These are phyloP conservation scores for Cephalopterus ornatus DNA, from an alignment of 2,113 vertebrate species.

Conservation along the genomic window DNA sequence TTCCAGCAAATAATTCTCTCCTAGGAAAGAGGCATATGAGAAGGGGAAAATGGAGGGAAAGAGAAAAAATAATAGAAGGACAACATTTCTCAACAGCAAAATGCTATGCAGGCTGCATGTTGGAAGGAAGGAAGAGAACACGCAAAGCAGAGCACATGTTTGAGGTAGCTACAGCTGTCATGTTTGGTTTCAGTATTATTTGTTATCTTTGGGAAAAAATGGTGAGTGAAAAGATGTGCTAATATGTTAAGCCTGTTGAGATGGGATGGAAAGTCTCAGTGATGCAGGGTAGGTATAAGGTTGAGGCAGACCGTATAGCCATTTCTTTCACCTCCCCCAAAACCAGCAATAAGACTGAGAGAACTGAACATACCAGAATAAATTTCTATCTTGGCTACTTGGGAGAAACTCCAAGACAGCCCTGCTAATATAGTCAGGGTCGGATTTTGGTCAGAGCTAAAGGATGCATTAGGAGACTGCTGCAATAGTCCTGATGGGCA, in stretches of 20 bases:
- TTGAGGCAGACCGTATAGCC: background rate
- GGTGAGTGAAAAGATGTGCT: background rate
- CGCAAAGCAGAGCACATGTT: background rate
- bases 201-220: background rate
- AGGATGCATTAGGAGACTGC: background rate
- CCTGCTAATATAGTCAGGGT: background rate
- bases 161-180: background rate
- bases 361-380: background rate
- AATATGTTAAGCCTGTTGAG: background rate
- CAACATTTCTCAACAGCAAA: background rate
- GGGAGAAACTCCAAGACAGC: background rate
- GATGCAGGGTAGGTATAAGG: background rate
- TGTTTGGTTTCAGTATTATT: background rate
- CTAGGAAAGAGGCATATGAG: background rate
- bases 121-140: background rate
- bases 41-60: background rate
- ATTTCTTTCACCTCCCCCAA: background rate
- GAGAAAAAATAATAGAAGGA: background rate
- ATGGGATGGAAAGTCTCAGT: background rate
- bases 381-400: background rate
- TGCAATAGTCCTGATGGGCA: fast-evolving
- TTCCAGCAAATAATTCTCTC: background rate
- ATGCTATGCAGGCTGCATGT: background rate
- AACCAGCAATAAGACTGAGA: background rate
- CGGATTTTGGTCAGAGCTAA: background rate